Base-by-base conservation (phyloP, 1,140 invertebrate genomes). In the Drosophila rhopaloa region DNA sequence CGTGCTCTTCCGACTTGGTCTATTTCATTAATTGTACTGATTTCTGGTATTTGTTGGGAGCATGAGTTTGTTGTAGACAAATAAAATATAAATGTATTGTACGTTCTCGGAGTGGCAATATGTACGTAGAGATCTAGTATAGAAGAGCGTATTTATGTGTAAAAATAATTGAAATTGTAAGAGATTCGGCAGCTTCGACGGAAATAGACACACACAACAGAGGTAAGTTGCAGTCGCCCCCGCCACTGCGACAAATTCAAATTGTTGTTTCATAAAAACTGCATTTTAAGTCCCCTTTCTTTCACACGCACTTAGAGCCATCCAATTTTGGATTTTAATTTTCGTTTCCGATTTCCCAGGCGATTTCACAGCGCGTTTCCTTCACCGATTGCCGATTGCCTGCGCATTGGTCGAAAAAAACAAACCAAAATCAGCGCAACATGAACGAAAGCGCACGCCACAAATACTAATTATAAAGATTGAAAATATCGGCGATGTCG, bases 391-490 rank as follows among this genome's bases (percentile, higher is more conserved):
- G n/a, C 56, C 55, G 37, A 74, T 53, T 44, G 53, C 59, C 71
- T 51, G 50, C 35, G 53, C 29, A 61, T 81, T 76, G 44, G 43
- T 44, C 40, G 61, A 79, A 88, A 55, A 43, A 70, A 81, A 77
- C 60, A 81, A 89, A 62, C 76, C 85, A 77, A 88, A 89, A 89
- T 89, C 85, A 81, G 81, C 77, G 81, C 84, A 90, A 89, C 84
- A 81, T 89, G 71, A 81, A 90, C 84, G 84, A 89, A 89, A 89
- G 85, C 85, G 80, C 73, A 89, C 84, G 84, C 84, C 85, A 90
- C 85, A 89, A 89, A 89, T 89, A 89, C 84, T 89, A 89, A 89
- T 86, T 89, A 83, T 86, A 89, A 89, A 84, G 70, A 89, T 90
- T 84, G 73, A 84, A 88, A 89, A 90, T 90, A 90, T 89, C 85